Percentiles rank a stretch among this genome's conserved stretches.
Evolutionary conservation across 92 coral and sea anemone species (phyloP).

Genomic region (Epizoanthus rinbou): DNA sequence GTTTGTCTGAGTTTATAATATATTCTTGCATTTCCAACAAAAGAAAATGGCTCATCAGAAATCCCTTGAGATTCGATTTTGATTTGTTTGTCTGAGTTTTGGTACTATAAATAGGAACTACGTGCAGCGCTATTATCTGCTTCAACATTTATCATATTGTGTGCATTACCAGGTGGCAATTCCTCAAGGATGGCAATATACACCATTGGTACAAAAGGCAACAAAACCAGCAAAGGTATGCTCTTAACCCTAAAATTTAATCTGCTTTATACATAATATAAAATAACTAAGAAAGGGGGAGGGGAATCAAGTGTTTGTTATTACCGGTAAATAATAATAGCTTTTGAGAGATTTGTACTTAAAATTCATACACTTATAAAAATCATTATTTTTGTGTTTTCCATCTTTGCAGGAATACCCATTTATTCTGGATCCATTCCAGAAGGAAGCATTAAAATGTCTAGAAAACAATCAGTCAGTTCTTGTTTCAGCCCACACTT

Average conservation of each 20-base stretch:
- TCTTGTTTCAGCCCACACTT: conserved; percentile 94
- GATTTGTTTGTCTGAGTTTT: too few relatives aligned
- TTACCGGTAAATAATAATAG: too few relatives aligned
- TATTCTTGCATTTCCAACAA: too few relatives aligned
- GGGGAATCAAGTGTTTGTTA: too few relatives aligned
- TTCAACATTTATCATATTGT: too few relatives aligned
- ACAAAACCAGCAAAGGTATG: conserved; percentile 93
- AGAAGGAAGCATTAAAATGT: conserved; percentile 95
- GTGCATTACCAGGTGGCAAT: conserved; percentile 75
- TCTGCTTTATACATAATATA: not conserved
- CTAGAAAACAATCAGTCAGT: conserved; percentile 96
- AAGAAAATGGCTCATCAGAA: too few relatives aligned
- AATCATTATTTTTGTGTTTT: not conserved
- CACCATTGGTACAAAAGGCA: conserved; percentile 72
- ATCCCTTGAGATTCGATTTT: too few relatives aligned
- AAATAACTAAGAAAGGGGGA: not conserved
- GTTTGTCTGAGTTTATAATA: too few relatives aligned
- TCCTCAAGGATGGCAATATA: conserved; percentile 86
- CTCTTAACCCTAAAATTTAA: not conserved
- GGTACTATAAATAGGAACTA: too few relatives aligned
- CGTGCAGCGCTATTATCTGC: too few relatives aligned
- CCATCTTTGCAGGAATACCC: conserved; percentile 82
- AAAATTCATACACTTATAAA: too few relatives aligned
- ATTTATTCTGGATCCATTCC: conserved; percentile 98
- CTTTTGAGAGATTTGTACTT: too few relatives aligned